Evolutionary conservation across 2,888 invertebrate species (phyloP).

Genomic region (Drosophila emarginata): DNA sequence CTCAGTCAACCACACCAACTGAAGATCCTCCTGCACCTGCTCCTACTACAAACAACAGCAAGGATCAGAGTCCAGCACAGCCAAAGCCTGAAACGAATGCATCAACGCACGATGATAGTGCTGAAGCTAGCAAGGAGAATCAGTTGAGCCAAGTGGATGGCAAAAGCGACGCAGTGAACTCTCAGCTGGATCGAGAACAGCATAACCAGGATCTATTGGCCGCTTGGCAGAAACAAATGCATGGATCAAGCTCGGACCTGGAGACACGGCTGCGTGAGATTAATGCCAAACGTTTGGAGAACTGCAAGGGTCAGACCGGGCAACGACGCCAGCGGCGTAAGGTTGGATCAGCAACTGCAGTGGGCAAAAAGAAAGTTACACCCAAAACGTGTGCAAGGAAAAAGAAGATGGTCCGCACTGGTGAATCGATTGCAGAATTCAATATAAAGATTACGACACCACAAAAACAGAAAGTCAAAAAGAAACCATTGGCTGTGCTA

Average conservation of each 20-base stretch:
- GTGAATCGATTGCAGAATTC: constrained; percentile 31
- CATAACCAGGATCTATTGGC: constrained; percentile 59
- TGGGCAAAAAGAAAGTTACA: constrained; percentile 33
- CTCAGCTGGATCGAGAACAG: neutral
- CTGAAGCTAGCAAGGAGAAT: constrained; percentile 56
- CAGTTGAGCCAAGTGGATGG: constrained; percentile 24
- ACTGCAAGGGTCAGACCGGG: constrained; percentile 29
- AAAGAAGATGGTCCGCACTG: neutral
- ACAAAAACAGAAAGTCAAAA: constrained; percentile 47
- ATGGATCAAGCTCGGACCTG: constrained; percentile 64
- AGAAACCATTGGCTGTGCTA: constrained; percentile 2
- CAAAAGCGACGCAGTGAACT: constrained; percentile 2
- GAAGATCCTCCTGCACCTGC: neutral
- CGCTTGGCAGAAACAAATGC: constrained; percentile 73
- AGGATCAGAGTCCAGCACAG: neutral
- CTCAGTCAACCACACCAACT: constrained; percentile 40
- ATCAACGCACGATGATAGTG: constrained; percentile 21
- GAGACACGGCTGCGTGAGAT: constrained; percentile 79
- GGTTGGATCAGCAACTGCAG: neutral
- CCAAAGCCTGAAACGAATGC: neutral
- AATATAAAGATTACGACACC: constrained; percentile 73
- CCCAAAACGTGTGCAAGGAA: constrained; percentile 22
- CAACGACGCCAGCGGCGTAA: constrained; percentile 15
- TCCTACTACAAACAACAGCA: neutral
- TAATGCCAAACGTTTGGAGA: constrained; percentile 61